Base-by-base conservation (phyloP, 2,113 vertebrate species). In the Diphyllodes magnificus region DNA sequence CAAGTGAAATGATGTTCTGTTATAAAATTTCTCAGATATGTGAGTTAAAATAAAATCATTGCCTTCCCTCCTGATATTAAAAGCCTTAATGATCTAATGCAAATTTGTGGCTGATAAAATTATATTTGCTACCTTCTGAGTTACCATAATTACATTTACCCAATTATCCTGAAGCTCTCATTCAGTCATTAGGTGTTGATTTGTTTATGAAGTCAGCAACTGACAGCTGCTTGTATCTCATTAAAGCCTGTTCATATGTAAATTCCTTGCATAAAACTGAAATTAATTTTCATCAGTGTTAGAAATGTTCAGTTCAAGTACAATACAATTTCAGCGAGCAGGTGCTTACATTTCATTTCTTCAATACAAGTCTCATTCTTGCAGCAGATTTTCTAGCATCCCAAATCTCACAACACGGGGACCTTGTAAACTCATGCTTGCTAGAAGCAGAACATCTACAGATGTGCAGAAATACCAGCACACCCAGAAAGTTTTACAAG, bases 211-310 rank as follows among this genome's bases (percentile, higher is more conserved):
- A 98, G 97, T 96, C 92, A 96, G 95, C 92, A 85, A 97, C 87
- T 97, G 97, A 97, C 98, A 98, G 97, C 96, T 98, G 98, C 97
- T 98, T 97, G 93, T 94, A 94, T 97, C 96, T 98, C 98, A 98
- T 98, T 97, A 98, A 97, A 81, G 82, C 89, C 90, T 96, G 97
- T 97, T 97, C 96, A 97, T 97, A 98, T 97, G 98, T 97, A 98
- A 98, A 98, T 98, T 87, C 65, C 85, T 97, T 81, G 95, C 95
- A 97, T 98, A 98, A 98, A 98, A 97, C 82, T 63, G 84, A 98
- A 98, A 98, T 98, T 98, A 97, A 98, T 98, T 98, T 98, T 97
- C 97, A 97, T 80, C 96, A 89, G 66, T 54, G 84, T 97, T 97
- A 96, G 95, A 95, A 98, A 97, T 92, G 65, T 90, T 97, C 82